Base-by-base conservation (phyloP, 2,113 vertebrate genomes). In the Perca schrenkii region DNA sequence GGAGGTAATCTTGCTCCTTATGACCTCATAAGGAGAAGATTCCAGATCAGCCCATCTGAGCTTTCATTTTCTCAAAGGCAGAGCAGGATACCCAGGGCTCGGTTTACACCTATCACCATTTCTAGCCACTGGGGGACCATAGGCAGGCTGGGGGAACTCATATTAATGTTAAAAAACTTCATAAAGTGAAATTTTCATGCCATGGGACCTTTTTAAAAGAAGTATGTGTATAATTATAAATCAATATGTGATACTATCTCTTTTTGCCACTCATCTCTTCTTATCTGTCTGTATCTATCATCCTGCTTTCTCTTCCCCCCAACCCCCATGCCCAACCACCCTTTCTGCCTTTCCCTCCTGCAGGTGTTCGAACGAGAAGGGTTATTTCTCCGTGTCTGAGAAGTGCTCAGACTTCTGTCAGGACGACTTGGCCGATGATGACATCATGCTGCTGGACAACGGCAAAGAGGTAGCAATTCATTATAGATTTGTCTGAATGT, bases 331-430 rank as follows among this genome's bases (percentile, higher is more conserved):
- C 28, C 28, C 28, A 28, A 28, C 28, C 28, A 28, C 17, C 22
- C 13, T 15, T 1, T 0, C 90, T 40, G 7, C 36, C 69, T 21
- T 49, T 21, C 8, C 21, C 2, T 34, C 16, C 22, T 2, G 0
- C 93, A 99, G 98, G 89, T 99, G 98, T 87, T 99, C 98, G 40
- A 99, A 99, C 0, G 98, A 99, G 91, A 99, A 99, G 73, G 98
- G 98, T 8, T 99, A 98, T 90, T 99, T 99, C 64, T 96, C 98
- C 0, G 97, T 99, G 80, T 99, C 98, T 0, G 98, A 99, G 79
- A 99, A 99, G 67, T 99, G 98, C 92, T 99, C 98, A 0, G 98
- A 99, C 88, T 99, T 99, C 87, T 99, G 98, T 92, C 98, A 99
- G 86, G 98, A 99, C 34, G 98, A 99, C 91, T 86, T 99, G 81